These are phyloP conservation scores for Drosophila algonquin DNA, from an alignment of 2,888 invertebrate genomes.

Conservation along the genomic window DNA sequence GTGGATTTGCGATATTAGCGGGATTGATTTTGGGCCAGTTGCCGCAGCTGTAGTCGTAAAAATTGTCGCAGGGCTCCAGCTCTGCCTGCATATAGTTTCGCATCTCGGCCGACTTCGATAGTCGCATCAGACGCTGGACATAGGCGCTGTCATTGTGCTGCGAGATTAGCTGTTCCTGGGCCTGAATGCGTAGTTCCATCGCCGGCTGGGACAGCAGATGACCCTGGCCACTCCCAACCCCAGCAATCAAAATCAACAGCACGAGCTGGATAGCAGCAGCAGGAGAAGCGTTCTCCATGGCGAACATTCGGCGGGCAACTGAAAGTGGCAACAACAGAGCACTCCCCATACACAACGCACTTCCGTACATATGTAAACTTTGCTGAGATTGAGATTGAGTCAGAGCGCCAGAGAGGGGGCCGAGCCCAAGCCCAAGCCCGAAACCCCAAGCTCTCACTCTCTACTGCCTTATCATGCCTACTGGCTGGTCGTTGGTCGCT, in stretches of 20 bases:
- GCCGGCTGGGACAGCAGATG: constrained; percentile 51
- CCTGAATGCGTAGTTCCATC: constrained; percentile 62
- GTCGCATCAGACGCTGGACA: constrained; percentile 74
- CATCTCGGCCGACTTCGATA: constrained; percentile 80
- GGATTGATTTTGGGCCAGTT: constrained; percentile 81
- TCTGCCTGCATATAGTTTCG: constrained; percentile 77
- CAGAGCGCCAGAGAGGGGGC: constrained; percentile 3
- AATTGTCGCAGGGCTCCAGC: constrained; percentile 76
- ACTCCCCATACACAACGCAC: constrained; percentile 49
- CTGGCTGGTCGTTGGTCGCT: background rate
- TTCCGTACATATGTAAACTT: constrained; percentile 35
- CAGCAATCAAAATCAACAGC: constrained; percentile 31
- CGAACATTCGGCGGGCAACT: constrained; percentile 51
- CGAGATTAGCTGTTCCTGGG: constrained; percentile 68
- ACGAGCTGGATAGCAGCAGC: constrained; percentile 24
- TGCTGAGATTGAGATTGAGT: constrained; percentile 18
- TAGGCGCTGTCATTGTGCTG: constrained; percentile 71
- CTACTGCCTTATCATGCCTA: constrained; percentile 51
- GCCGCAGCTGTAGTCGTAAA: constrained; percentile 80
- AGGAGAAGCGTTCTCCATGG: constrained; percentile 48
- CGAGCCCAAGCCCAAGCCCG: constrained; percentile 6
- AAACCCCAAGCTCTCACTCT: background rate
- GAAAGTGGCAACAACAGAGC: constrained; percentile 24
- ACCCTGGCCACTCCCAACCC: constrained; percentile 26
- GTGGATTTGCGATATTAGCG: constrained; percentile 57